phyloP scores from a whole-genome alignment of 2,797 vertebrate genomes.

The Lepilemur ruficaudatus region DNA sequence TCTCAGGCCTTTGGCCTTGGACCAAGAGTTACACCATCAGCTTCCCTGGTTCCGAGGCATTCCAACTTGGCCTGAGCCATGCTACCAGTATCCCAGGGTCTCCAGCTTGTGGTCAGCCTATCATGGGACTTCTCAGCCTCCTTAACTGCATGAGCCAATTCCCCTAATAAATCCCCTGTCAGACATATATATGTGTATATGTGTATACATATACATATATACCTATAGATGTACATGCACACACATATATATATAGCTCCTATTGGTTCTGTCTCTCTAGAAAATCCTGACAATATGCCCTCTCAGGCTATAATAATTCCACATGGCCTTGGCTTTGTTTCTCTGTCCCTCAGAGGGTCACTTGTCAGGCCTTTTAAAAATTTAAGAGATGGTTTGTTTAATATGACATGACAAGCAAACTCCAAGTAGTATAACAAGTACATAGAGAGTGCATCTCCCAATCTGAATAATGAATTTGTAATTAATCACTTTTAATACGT shows the following conservation, averaged over 20 bases:
- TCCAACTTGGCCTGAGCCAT: neutral
- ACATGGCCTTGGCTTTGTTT: neutral
- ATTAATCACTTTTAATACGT: neutral
- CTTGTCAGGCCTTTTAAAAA: neutral
- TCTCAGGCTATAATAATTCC: neutral
- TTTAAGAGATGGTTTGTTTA: neutral
- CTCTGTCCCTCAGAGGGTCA: neutral
- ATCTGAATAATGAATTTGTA: neutral
- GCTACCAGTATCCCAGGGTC: neutral
- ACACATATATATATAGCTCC: too few species aligned
- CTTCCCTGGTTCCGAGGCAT: neutral
- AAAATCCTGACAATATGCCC: neutral
- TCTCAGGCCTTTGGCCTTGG: neutral
- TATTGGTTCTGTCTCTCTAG: too few species aligned
- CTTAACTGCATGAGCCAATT: too few species aligned
- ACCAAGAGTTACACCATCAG: neutral
- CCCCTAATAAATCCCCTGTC: too few species aligned
- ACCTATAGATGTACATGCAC: too few species aligned
- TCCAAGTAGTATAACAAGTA: neutral
- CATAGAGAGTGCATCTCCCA: neutral
- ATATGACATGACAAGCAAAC: neutral
- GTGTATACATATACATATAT: neutral
- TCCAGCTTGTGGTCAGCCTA: too few species aligned
- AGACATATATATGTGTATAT: too few species aligned
- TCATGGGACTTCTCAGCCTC: too few species aligned